Evolutionary conservation across 2,888 invertebrate species (phyloP).

Genomic region (Petrolisthes manimaculis): DNA sequence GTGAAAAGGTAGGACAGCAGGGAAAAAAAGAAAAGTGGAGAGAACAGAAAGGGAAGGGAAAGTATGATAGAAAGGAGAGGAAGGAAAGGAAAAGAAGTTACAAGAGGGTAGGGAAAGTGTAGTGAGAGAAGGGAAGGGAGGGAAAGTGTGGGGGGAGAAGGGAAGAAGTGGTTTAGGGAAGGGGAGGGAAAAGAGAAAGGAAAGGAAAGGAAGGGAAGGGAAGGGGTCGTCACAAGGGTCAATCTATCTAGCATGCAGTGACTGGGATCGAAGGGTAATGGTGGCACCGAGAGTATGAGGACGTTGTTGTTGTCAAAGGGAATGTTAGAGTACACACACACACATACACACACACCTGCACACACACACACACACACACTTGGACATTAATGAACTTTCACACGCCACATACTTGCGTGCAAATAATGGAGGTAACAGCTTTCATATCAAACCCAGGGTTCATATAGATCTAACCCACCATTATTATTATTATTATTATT

Average conservation of each 20-base stretch:
- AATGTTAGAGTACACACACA: too few species aligned
- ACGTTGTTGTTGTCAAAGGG: too few species aligned
- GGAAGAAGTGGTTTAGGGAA: background rate
- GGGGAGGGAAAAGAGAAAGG: background rate
- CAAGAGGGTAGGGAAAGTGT: background rate
- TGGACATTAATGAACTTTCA: background rate
- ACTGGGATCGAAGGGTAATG: too few species aligned
- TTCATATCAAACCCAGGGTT: too few species aligned
- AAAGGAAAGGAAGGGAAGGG: background rate
- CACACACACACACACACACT: conserved; percentile 3
- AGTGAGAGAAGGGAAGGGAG: background rate
- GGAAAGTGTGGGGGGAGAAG: background rate
- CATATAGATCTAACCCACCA: too few species aligned
- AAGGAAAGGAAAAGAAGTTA: background rate
- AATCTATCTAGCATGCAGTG: too few species aligned
- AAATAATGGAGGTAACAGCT: too few species aligned
- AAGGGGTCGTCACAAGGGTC: too few species aligned
- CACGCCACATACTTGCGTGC: background rate
- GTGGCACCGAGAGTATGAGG: too few species aligned
- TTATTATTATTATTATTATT: too few species aligned
- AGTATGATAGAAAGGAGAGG: background rate
- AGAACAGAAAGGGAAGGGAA: background rate
- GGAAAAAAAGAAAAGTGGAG: background rate
- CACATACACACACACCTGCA: background rate
- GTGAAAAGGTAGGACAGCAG: background rate